phyloP scores from a whole-genome alignment of 2,797 vertebrate genomes.

The Poecilia wingei region DNA sequence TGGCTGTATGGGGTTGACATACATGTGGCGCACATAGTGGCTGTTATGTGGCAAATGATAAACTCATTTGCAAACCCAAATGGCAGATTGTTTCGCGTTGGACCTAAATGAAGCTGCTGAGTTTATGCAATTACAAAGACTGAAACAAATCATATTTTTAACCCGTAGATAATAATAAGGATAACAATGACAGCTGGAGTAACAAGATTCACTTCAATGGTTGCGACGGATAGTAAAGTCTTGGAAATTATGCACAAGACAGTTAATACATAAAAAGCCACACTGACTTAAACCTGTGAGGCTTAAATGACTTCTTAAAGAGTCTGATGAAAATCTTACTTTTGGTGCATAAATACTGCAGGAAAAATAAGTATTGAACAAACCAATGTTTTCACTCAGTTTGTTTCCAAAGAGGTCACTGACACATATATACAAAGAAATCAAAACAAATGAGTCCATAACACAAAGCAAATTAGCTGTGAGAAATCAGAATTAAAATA shows the following conservation, averaged over 20 bases:
- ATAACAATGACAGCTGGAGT: not conserved
- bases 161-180: not conserved
- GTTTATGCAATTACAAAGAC: slow-evolving; percentile 9
- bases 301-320: not conserved
- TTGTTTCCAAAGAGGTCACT: not conserved
- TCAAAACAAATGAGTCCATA: not conserved
- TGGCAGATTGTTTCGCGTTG: slow-evolving; percentile 14
- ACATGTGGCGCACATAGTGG: slow-evolving; percentile 41
- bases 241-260: slow-evolving; percentile 1
- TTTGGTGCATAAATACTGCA: not conserved
- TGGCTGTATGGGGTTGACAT: slow-evolving; percentile 56
- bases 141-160: not conserved
- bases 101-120: not conserved
- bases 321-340: not conserved
- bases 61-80: slow-evolving; percentile 41
- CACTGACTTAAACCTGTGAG: not conserved
- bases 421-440: not conserved
- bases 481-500: not conserved
- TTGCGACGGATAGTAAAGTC: slow-evolving; percentile 2
- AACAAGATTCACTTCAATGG: not conserved
- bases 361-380: not conserved
- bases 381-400: not conserved
- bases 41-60: slow-evolving; percentile 42
- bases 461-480: slow-evolving; percentile 1
- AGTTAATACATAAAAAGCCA: slow-evolving; percentile 2